Evolutionary conservation across 2,113 vertebrate genomes (phyloP), one percentile per base, ranked within the genome.

Genomic region (Psettodes erumei): DNA sequence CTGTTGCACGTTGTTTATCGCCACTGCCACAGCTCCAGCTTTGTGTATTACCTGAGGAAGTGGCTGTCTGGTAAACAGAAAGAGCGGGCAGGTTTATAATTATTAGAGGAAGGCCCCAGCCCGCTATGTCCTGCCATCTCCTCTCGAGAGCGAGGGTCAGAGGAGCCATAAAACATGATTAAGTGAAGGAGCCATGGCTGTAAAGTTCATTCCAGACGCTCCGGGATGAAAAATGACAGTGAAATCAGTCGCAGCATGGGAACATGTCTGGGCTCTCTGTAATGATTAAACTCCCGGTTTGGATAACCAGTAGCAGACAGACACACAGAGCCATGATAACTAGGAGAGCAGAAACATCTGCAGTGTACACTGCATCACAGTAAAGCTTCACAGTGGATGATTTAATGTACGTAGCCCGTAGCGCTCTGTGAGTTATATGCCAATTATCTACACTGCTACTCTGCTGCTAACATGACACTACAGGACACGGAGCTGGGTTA

Each of bases 111-210:
- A 81, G 85, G 83, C 79, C 87, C 78, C 28, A 10, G 74, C 67
- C 76, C 6, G 15, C 83, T 71, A 67, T 71, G 83, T 79, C 80
- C 80, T 82, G 86, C 84, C 88, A 88, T 86, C 89, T 77, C 66
- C 71, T 71, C 69, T 84, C n/a, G 13, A 66, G 53, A 68, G 83
- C 48, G 55, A 65, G 86, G 83, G 86, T 89, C 86, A 81, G 40
- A 82, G 76, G 50, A 82, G 83, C 87, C 81, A 86, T 93, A 91
- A 93, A 93, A 91, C 88, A 89, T 92, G 91, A 93, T 93, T 89
- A 90, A 92, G 83, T 88, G 82, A 78, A 79, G 62, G 79, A 79
- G 81, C 81, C 56, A 71, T 47, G 65, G 89, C 88, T 77, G 80
- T 89, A 90, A 91, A 91, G 82, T 81, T 81, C 16, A 43, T 62